Evolutionary conservation across 2,113 vertebrate genomes (phyloP).

Genomic region (Helogale parvula): DNA sequence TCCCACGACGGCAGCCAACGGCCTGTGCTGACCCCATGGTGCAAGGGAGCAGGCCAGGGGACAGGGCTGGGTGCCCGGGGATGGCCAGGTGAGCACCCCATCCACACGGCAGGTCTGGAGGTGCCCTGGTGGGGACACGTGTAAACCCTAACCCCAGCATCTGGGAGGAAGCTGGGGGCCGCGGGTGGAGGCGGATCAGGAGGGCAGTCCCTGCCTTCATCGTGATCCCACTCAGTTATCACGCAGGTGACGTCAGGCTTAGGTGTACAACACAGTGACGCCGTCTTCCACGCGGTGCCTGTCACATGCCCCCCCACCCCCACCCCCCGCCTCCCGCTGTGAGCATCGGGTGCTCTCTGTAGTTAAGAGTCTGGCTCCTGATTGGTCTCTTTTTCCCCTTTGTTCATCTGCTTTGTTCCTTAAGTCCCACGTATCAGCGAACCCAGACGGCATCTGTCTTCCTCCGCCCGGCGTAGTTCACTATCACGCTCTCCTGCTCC

Average conservation of each 20-base stretch:
- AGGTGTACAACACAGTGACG: accelerated
- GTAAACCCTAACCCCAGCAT: not conserved
- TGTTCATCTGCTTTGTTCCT: not conserved
- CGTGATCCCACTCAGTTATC: not conserved
- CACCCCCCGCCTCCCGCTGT: not conserved
- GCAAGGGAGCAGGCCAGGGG: not conserved
- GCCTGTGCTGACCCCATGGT: not conserved
- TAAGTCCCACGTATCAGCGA: not conserved
- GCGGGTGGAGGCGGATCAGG: accelerated
- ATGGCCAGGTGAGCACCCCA: not conserved
- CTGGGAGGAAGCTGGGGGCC: not conserved
- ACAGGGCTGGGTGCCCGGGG: not conserved
- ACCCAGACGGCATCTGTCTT: accelerated
- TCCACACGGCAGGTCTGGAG: not conserved
- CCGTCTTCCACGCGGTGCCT: not conserved
- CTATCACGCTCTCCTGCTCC: not conserved
- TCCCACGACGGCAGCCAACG: not conserved
- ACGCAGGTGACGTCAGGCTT: not conserved
- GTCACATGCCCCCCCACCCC: not conserved
- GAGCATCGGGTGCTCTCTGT: not conserved
- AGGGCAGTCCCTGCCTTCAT: not conserved
- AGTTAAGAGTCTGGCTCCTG: not conserved
- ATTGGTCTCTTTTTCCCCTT: not conserved
- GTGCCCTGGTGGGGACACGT: not conserved
- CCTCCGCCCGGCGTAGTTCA: not conserved